Base-by-base conservation (phyloP, 2,797 vertebrate species). In the Microhierax caerulescens region DNA sequence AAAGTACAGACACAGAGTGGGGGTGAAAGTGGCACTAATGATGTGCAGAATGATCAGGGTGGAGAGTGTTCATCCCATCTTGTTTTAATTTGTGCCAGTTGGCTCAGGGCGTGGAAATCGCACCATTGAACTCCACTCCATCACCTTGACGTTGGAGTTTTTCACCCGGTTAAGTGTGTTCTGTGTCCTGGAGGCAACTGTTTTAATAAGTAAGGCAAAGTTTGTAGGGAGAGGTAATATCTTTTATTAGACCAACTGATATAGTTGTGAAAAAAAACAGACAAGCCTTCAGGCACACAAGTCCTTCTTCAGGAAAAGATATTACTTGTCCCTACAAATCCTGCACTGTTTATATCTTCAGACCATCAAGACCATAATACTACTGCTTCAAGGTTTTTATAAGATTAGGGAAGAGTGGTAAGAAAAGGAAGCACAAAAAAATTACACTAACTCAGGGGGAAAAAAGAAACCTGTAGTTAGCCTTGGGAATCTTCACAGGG, bases 201-300 rank as follows among this genome's bases (percentile, higher is more conserved):
- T 65, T 92, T 30, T 51, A 93, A 72, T 85, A 85, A 91, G 51
- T 68, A 75, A 57, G 21, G 57, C 24, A 64, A 74, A 7, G 18
- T 61, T 87, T 89, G 48, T 37, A 85, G 60, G 60, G 64, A 91
- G 86, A 94, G 7, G 72, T 56, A 91, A n/a, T 96, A 92, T 41
- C 45, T 93, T 96, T 93, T 96, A 88, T 91, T 91, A 85, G 72
- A 88, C 34, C 86, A 64, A 53, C 51, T 43, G 77, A 89, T 89
- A 83, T 7, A 80, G 45, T 8, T 50, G 27, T 53, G 27, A 3
- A 15, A 88, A 67, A 61, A 91, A 7, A 0, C 34, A 87, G 72
- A 70, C 30, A 79, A 85, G 25, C 32, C 92, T 91, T 68, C 45
- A 92, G 84, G 80, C 86, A 93, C 63, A 86, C n/a, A 76, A 78